Percentiles rank a stretch among this genome's conserved stretches.
Conservation (phyloP, 1,140 invertebrate genomes). For the Rhopalosiphum maidis region DNA sequence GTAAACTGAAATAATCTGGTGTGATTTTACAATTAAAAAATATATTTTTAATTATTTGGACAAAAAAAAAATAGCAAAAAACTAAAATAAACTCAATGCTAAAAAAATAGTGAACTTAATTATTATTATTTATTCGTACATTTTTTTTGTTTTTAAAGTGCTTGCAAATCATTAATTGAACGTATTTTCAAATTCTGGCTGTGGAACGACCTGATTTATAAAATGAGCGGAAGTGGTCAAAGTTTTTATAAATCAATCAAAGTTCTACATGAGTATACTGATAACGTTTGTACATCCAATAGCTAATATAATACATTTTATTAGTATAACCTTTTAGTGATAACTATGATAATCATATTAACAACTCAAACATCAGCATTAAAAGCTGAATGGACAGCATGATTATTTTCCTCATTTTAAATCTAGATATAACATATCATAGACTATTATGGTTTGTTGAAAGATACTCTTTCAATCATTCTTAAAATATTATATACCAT, state of each 20-base stretch:
- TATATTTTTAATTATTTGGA: not conserved
- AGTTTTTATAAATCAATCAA: constrained; percentile 68
- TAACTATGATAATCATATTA: not conserved
- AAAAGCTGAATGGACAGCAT: too few species aligned
- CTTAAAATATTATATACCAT: too few species aligned
- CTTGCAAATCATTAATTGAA: constrained; percentile 53
- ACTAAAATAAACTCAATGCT: too few species aligned
- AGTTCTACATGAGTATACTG: constrained; percentile 73
- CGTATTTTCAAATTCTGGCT: constrained; percentile 58
- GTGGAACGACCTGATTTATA: constrained; percentile 59
- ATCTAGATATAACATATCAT: not conserved
- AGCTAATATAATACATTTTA: not conserved
- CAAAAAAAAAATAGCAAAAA: too few species aligned
- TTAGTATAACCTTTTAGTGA: not conserved
- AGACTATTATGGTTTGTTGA: not conserved
- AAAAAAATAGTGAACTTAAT: not conserved
- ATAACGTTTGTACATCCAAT: constrained; percentile 62
- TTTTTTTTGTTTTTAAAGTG: constrained; percentile 49
- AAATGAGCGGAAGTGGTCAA: constrained; percentile 58
- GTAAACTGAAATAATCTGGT: not conserved
- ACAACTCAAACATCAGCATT: too few species aligned
- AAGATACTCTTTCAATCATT: not conserved
- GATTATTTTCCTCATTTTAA: too few species aligned
- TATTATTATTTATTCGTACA: not conserved
- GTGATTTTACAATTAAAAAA: not conserved